Evolutionary conservation across 2,113 vertebrate species (phyloP), one percentile per base, ranked within the genome.

Genomic region (Festucalex cinctus): DNA sequence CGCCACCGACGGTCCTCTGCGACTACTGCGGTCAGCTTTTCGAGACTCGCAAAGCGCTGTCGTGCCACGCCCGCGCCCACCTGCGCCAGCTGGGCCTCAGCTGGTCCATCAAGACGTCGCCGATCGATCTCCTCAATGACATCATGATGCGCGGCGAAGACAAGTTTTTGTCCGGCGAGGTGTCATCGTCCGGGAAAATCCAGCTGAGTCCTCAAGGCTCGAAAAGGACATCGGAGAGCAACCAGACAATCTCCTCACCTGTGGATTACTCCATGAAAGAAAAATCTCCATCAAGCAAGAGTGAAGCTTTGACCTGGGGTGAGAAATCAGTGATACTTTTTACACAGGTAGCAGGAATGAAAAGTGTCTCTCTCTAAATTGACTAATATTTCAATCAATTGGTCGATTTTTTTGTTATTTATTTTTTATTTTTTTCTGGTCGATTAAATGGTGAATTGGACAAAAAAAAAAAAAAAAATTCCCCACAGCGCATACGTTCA

Each of bases 1-100:
- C 92, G 3, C 85, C 89, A 0, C 91, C 93, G 1, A 92, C 94
- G 12, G 93, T 96, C 79, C 93, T 92, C 24, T 98, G 96, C 1
- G 93, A 96, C 51, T 96, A 93, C 88, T 98, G 95, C 1, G 93
- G 94, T 0, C 95, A 97, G 79, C 92, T 93, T 82, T 98, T 98
- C 9, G 95, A 98, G 16, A 98, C 95, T 57, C 93, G 95, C 19
- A 98, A 98, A 83, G 95, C 95, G 0, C 90, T 98, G 1, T 98
- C 96, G 0, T 97, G 96, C 82, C 96, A 98, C 2, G 95, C 92
- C 0, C 94, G 95, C 2, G 93, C 94, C 8, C 95, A 98, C 76
- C 89, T 98, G 46, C 91, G 95, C 0, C 95, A 97, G 73, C 93
- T 98, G 69, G 95, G 95, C 0, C 91, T 96, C 32, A 92, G 90